Evolutionary conservation across 2,888 invertebrate species (phyloP).

Genomic region (Drosophila putrida): DNA sequence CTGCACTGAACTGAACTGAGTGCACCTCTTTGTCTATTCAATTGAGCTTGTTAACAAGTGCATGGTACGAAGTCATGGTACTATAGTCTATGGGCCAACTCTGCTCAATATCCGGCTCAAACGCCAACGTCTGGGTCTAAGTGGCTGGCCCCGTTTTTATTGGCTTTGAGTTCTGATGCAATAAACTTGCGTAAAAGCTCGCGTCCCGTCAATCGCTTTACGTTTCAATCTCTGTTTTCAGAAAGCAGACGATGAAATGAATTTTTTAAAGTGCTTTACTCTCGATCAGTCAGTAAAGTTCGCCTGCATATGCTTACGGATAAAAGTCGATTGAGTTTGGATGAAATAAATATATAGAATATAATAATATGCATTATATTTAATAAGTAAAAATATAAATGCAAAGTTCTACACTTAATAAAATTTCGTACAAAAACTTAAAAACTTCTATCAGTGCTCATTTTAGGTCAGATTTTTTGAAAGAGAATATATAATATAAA

Average conservation of each 20-base stretch:
- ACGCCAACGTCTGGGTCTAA: constrained; percentile 40
- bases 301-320: no score
- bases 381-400: no score
- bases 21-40: constrained; percentile 66
- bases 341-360: no score
- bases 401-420: neutral
- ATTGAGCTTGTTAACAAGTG: constrained; percentile 66
- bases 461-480: no score
- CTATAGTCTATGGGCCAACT: constrained; percentile 10
- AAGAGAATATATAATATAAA: neutral
- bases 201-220: constrained; percentile 49
- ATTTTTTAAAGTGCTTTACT: constrained; percentile 9
- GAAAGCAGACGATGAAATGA: neutral
- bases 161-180: constrained; percentile 70
- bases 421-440: neutral
- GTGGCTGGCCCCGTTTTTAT: constrained; percentile 61
- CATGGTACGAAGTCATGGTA: neutral
- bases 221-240: constrained; percentile 10
- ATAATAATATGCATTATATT: no score
- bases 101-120: constrained; percentile 36
- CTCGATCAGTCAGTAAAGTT: constrained; percentile 3
- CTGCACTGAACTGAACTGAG: constrained; percentile 39
- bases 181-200: constrained; percentile 64
- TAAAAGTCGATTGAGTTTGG: no score
- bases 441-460: no score